phyloP scores from a whole-genome alignment of 2,888 invertebrate genomes.

The Temnothorax ravouxi region DNA sequence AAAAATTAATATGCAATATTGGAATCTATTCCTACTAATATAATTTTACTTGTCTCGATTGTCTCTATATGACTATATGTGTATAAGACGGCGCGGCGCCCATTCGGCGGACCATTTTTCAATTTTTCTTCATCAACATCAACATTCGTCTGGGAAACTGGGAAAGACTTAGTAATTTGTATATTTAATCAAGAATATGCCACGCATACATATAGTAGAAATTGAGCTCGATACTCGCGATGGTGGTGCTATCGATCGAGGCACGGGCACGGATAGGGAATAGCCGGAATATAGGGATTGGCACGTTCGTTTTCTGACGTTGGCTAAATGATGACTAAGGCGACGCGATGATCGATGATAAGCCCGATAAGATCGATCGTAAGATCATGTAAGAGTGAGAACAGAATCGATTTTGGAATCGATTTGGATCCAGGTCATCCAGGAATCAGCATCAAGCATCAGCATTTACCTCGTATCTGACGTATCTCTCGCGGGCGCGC shows the following conservation, averaged over 20 bases:
- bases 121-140: background rate
- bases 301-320: background rate
- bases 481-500: background rate
- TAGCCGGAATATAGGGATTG: background rate
- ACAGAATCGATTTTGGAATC: background rate
- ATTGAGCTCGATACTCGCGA: background rate
- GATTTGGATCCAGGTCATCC: background rate
- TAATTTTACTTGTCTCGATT: background rate
- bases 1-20: constrained; percentile 14
- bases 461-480: background rate
- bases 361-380: background rate
- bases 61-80: background rate
- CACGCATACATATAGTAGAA: background rate
- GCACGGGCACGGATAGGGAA: too few relatives aligned
- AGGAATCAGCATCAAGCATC: background rate
- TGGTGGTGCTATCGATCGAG: background rate
- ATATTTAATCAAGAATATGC: background rate
- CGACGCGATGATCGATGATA: background rate
- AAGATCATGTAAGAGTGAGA: background rate
- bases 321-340: background rate
- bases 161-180: background rate
- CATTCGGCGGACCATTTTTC: too few relatives aligned
- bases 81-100: too few relatives aligned
- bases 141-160: background rate
- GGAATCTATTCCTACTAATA: background rate